Evolutionary conservation across 2,113 vertebrate genomes (phyloP).

Genomic region (Hepsetus odoe): DNA sequence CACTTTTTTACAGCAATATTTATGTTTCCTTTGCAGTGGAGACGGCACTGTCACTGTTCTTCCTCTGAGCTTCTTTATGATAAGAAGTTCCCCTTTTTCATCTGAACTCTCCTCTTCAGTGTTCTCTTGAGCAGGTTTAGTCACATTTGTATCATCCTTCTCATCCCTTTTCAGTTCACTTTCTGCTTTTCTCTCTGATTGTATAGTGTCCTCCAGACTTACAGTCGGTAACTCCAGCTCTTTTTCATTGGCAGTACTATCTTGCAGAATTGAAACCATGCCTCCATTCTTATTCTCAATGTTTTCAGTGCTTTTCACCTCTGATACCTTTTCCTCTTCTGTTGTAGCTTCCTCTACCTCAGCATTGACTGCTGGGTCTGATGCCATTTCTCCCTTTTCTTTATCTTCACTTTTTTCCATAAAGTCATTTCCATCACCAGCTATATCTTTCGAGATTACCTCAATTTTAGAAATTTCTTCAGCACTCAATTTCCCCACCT

Average conservation of each 20-base stretch:
- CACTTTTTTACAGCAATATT: background rate
- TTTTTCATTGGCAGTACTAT: background rate
- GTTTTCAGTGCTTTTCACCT: background rate
- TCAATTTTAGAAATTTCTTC: background rate
- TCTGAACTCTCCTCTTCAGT: background rate
- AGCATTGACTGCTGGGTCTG: background rate
- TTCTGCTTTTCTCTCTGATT: background rate
- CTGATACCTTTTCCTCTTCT: background rate
- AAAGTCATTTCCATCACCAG: background rate
- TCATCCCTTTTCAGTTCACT: background rate
- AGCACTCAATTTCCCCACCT: no score
- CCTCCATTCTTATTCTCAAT: background rate
- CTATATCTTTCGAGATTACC: background rate
- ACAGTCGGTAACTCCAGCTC: background rate
- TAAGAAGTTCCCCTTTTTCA: background rate
- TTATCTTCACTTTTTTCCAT: background rate
- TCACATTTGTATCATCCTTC: background rate
- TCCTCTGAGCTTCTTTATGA: slow-evolving; percentile 7
- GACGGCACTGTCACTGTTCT: slow-evolving; percentile 10
- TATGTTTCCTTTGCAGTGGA: background rate
- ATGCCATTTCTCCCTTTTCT: background rate
- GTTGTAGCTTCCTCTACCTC: background rate
- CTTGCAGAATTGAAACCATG: background rate
- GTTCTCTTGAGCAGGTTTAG: background rate
- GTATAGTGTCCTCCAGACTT: background rate